Base-by-base conservation (phyloP, 2,888 invertebrate genomes). In the Pogonocherus hispidulus region DNA sequence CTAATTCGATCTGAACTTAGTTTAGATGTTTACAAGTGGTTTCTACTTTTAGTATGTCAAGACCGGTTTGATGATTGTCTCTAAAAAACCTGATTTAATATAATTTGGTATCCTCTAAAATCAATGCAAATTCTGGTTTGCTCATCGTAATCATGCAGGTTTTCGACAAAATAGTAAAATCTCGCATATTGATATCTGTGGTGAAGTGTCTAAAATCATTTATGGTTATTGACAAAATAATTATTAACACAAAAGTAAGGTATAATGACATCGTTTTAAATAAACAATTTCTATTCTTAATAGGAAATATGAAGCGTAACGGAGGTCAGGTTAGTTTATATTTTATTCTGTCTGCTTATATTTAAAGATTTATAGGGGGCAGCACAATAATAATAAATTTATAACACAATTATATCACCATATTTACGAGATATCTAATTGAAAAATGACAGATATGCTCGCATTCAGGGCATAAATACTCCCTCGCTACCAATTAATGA, bases 401-500 rank as follows among this genome's bases (percentile, higher is more conserved):
- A 52, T 52, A 52, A 52, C 22, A 27, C 67, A 55, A 55, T 55
- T 55, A 55, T 55, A 37, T 55, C 55, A 19, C 55, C 19, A 22
- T 35, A 55, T 35, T 55, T 55, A 55, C 35, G 55, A 37, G 55
- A 37, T 55, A 14, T 55, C 20, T 37, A 37, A 55, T 55, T 55
- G 55, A 55, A 37, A 55, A 55, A 55, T 55, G 37, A 9, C 55
- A 37, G 14, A 16, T 55, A 35, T 41, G 55, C 20, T 57, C 57
- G 68, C 60, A 71, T 66, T 67, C 19, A 66, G 60, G 47, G 56
- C 68, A 71, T 72, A 75, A 71, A 72, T 75, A 70, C 75, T 70
- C 75, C 75, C 73, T 68, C 71, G 64, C 59, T 62, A 62, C 46
- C 62, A 67, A 71, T 73, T 75, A 75, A 71, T 75, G 73, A 70